Conservation (phyloP, 1,140 invertebrate genomes). For the Tyrophagus putrescentiae region DNA sequence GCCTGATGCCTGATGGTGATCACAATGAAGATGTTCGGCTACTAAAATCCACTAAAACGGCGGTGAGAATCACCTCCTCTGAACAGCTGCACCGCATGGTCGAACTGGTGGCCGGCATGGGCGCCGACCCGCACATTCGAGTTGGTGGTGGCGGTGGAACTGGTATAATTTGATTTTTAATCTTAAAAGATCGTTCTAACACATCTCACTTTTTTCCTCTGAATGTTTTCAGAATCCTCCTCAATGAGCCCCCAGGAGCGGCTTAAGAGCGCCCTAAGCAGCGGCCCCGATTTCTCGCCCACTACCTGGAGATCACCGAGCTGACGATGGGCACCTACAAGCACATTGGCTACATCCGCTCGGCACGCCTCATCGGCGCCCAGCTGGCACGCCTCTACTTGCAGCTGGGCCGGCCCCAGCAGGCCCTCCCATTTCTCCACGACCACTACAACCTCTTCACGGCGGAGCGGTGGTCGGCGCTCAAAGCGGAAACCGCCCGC, state of each 20-base stretch:
- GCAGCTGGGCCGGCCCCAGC: conserved; percentile 60
- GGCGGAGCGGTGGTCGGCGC: conserved; percentile 64
- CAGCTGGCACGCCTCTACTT: conserved; percentile 80
- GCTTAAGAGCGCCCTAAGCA: conserved; percentile 74
- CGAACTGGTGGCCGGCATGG: conserved; percentile 73
- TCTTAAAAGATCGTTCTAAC: no score
- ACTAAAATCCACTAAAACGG: no score
- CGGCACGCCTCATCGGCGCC: conserved; percentile 67
- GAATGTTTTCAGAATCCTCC: no score
- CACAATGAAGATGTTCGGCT: background rate
- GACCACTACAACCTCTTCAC: conserved; percentile 71
- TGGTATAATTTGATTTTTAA: no score
- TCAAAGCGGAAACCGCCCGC: conserved; percentile 44
- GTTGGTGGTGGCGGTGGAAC: background rate
- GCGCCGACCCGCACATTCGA: conserved; percentile 29
- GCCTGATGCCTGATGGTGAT: conserved; percentile 58
- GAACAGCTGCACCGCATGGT: conserved; percentile 78
- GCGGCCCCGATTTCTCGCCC: conserved; percentile 71
- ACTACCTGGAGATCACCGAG: conserved; percentile 83
- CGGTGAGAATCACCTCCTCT: conserved; percentile 44
- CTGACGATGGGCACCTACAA: conserved; percentile 92
- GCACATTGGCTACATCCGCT: conserved; percentile 70
- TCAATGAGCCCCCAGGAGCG: conserved; percentile 60
- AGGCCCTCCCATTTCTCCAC: conserved; percentile 69
- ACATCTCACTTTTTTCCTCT: no score